A percentile compares a stretch with the other conserved stretches of the same genome.
Evolutionary conservation across 2,888 invertebrate genomes (phyloP).

Genomic region (Rhingia rostrata): DNA sequence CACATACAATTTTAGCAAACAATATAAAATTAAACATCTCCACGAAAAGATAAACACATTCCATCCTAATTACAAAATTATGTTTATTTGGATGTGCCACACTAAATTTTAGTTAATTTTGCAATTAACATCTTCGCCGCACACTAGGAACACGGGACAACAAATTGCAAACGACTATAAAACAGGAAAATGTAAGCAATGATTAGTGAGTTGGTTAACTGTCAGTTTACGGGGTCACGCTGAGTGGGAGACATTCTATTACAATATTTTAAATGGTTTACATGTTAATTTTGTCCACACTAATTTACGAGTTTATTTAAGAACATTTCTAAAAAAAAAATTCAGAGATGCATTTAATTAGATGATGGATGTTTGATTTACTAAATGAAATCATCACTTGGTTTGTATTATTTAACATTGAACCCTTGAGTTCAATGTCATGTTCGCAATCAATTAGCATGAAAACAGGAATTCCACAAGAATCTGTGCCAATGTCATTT

Average conservation of each 20-base stretch:
- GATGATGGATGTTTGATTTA: background rate
- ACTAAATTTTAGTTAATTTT: conserved; percentile 17
- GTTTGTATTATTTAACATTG: no score
- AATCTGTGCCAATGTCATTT: no score
- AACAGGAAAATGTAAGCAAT: conserved; percentile 15
- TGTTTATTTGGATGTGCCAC: conserved; percentile 21
- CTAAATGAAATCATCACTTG: conserved; percentile 5
- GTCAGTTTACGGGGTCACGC: conserved; percentile 15
- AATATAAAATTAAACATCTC: background rate
- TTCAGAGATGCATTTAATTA: background rate
- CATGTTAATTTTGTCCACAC: background rate
- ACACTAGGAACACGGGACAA: background rate
- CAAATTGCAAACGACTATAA: background rate
- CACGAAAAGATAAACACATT: conserved; percentile 1
- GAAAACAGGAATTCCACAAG: no score
- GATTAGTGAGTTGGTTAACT: conserved; percentile 25
- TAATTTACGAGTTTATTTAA: background rate
- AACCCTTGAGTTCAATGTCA: no score
- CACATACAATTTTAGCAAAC: background rate
- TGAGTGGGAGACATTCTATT: background rate
- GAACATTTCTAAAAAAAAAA: background rate
- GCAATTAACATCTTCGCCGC: conserved; percentile 12
- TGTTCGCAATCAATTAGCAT: no score
- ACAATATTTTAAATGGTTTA: conserved; percentile 1
- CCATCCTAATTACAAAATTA: background rate